A percentile compares a stretch with the other conserved stretches of the same genome.
Conservation (phyloP, 2,797 vertebrate species). For the Clamator glandarius region DNA sequence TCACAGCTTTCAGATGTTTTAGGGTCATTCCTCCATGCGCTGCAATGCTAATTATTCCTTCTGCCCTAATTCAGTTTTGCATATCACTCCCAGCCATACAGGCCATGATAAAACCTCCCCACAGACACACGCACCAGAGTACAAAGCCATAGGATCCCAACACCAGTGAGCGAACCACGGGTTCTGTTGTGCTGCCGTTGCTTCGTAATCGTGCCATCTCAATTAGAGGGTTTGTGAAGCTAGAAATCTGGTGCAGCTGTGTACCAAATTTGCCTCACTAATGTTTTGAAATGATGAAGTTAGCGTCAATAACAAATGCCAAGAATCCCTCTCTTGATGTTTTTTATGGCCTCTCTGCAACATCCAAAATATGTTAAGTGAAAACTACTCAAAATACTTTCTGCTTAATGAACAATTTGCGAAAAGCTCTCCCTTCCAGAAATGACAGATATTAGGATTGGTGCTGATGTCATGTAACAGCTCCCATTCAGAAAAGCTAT, state of each 20-base stretch:
- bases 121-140: not conserved
- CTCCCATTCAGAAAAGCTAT: constrained; percentile 42
- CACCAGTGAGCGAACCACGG: rapidly evolving
- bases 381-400: not conserved
- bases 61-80: not conserved
- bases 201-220: not conserved
- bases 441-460: not conserved
- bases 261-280: not conserved
- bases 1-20: constrained; percentile 33
- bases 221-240: not conserved
- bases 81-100: not conserved
- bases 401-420: not conserved
- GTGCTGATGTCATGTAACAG: not conserved
- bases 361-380: not conserved
- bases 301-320: not conserved
- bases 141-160: not conserved
- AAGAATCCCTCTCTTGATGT: not conserved
- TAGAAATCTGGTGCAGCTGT: not conserved
- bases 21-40: constrained; percentile 41
- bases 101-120: not conserved
- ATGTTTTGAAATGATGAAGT: not conserved
- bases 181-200: not conserved
- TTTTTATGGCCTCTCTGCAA: not conserved
- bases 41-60: constrained; percentile 37
- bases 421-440: not conserved